Base-by-base conservation (phyloP, 2,113 vertebrate species). In the Gasterosteus aculeatus region DNA sequence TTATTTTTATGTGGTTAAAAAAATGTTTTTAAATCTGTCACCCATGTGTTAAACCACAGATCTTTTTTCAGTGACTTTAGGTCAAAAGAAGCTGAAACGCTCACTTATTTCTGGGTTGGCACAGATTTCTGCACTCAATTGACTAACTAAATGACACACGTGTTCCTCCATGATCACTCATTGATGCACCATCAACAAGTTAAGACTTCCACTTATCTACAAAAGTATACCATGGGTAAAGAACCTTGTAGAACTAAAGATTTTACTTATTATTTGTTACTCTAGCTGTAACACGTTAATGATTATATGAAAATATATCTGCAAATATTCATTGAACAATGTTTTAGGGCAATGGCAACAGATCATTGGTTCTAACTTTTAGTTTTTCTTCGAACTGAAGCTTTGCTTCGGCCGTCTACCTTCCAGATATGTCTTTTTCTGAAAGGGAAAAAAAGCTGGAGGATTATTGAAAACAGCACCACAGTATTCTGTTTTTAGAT, bases 391-490 rank as follows among this genome's bases (percentile, higher is more conserved):
- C 4, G 33, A 65, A 47, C 42, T 33, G 54, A 56, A 51, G 18
- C 18, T 62, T 15, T 63, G 41, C 53, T 66, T 47, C 2, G 0
- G n/a, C 47, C 51, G 9, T 66, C 33, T 38, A 26, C 62, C 56
- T 67, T 33, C 67, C 61, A 63, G 33, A 66, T 70, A 71, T 72
- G 59, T 76, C 38, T 49, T 12, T 12, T 22, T 57, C 41, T 39
- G 62, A 10, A 42, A 53, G 16, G 18, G 7, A 41, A 33, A 38
- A 67, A 56, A 22, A 26, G 49, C 31, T 72, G 64, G 78, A 78
- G 67, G 69, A 79, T 85, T 69, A 73, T 82, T 29, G 56, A 75
- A 81, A 78, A 65, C 19, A 15, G 44, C 64, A 68, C 18, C 6
- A 0, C 18, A 49, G 66, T 75, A 5, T 38, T 47, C 7, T 29